Evolutionary conservation across 2,888 invertebrate species (phyloP), one percentile per base, ranked within the genome.

Genomic region (Amphipyra berbera): DNA sequence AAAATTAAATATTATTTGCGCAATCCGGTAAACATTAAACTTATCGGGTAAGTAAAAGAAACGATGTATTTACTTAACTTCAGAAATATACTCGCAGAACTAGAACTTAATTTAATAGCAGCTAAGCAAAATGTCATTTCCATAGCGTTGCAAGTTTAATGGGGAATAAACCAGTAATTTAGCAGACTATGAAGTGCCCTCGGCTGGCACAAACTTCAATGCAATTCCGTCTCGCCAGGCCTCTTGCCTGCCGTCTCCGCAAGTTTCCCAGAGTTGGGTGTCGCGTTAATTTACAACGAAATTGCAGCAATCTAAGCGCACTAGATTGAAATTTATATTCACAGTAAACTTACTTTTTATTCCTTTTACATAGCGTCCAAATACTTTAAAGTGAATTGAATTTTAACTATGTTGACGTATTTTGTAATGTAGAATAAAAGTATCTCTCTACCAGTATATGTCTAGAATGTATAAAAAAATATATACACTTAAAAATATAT

Each of bases 141-240:
- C 48, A 49, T 59, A 74, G 49, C 53, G 45, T 49, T 66, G 59
- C 68, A 84, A 83, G 61, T 82, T 82, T 82, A 84, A 85, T 83
- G 71, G 68, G 77, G 79, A 75, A 71, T 78, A 83, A 84, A 83
- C 78, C 74, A 84, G 83, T 74, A 86, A 84, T 84, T 83, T 77
- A 76, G 68, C 66, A 69, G 61, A 64, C 61, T 73, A 74, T 68
- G 76, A 81, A 76, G 68, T 73, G 72, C 67, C 64, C 55, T 68
- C 70, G 67, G 58, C 61, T 63, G 69, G 66, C 71, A 73, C 76
- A 69, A 81, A 82, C 74, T 84, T 78, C 53, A 54, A 67, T 68
- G 70, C 73, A 77, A 78, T 84, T 80, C 65, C 64, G 68, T 73
- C 74, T 74, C 59, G 59, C 63, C 49, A 60, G 61, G 70, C 63